Percentiles rank a stretch among this genome's conserved stretches.
Conservation (phyloP, 37 sponge, comb jelly and placozoan genomes). For the Axinella damicornis region DNA sequence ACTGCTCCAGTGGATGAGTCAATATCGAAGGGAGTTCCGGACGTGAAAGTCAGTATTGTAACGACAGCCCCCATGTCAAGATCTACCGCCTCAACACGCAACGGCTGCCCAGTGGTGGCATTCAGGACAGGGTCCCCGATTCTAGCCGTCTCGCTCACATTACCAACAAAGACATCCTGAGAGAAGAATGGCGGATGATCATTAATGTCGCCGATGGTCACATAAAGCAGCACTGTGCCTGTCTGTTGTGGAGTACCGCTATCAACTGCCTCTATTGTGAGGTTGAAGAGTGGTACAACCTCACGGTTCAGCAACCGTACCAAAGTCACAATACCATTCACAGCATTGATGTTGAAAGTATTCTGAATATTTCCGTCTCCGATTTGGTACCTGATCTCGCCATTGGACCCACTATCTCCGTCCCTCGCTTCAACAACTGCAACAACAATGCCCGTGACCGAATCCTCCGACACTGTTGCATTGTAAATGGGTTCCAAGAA, state of each 20-base stretch:
- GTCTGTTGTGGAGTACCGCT: constrained; percentile 11
- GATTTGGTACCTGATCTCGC: constrained; percentile 55
- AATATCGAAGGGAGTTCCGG: constrained; percentile 27
- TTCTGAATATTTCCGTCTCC: constrained; percentile 10
- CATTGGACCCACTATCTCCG: constrained; percentile 54
- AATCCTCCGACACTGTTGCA: constrained; percentile 49
- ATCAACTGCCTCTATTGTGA: constrained; percentile 52
- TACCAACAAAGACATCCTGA: constrained; percentile 15
- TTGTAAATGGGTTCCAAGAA: constrained; percentile 41
- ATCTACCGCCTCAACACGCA: constrained; percentile 42
- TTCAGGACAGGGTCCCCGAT: constrained; percentile 37
- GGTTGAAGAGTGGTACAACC: background rate
- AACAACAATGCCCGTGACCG: constrained; percentile 35
- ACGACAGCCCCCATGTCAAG: constrained; percentile 47
- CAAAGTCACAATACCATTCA: constrained; percentile 1
- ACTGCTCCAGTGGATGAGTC: constrained; percentile 64
- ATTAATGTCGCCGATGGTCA: constrained; percentile 65
- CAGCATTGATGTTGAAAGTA: constrained; percentile 35
- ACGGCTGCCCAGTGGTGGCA: background rate
- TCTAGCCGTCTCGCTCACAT: constrained; percentile 43
- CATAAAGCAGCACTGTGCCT: constrained; percentile 2
- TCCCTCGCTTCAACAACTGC: constrained; percentile 52
- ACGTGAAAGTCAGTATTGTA: constrained; percentile 20
- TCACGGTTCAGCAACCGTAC: constrained; percentile 1
- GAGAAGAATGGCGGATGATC: constrained; percentile 71